Evolutionary conservation across 2,888 invertebrate genomes (phyloP), one percentile per base, ranked within the genome.

Genomic region (Merodon equestris): DNA sequence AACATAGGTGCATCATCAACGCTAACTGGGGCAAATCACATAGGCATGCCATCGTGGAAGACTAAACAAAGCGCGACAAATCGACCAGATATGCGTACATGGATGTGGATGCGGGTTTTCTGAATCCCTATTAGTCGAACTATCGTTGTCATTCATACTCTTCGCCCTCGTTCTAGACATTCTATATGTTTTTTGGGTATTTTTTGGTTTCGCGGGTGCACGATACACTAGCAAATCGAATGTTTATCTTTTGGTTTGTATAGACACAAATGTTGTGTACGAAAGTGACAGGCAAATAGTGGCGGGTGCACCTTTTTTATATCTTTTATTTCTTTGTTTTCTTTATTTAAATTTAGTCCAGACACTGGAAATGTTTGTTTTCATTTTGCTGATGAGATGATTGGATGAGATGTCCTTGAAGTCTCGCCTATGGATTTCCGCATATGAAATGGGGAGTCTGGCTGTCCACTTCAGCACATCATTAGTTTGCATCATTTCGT

Each of bases 361-460:
- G 74, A 79, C 74, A 70, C 79, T 54, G 63, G 68, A 74, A 79
- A 58, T 40, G 73, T 81, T 74, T 74, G 66, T 64, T 81, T 81
- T 56, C n/a, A 47, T 77, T 74, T 71, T 34, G 51, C 56, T 68
- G 72, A 75, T 74, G 68, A 73, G 82, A 83, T 81, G 82, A 83
- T 84, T 83, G 83, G 84, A 83, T 85, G 84, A 84, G 86, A 84
- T 86, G 86, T 86, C 87, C 87, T 87, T 87, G 87, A 85, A 83
- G 85, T 86, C 85, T 84, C 82, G 83, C 82, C 85, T 83, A 84
- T 83, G 82, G 84, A 85, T 87, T 87, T 87, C 87, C 87, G 87
- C 86, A 86, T 87, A 73, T 77, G 53, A 77, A 77, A 63, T 73
- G 57, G 72, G 73, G 77, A 77, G 77, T 77, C 77, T 77, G 77